These are phyloP conservation scores for Apus apus DNA, from an alignment of 2,113 vertebrate species.

Conservation along the genomic window DNA sequence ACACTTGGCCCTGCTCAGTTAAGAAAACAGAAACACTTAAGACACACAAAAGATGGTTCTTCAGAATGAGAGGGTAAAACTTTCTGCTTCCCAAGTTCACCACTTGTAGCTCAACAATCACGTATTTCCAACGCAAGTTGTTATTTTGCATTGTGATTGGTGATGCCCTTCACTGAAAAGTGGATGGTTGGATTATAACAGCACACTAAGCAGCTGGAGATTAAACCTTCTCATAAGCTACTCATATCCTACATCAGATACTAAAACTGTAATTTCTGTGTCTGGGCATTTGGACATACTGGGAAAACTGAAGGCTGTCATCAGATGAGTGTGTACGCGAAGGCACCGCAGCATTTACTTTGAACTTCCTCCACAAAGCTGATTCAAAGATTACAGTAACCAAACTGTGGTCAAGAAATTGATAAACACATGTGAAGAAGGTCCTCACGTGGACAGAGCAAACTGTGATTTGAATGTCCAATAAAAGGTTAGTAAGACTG, in stretches of 20 bases:
- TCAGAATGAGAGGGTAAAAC: neutral
- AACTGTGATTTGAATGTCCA: neutral
- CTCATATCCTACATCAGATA: neutral
- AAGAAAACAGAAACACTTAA: neutral
- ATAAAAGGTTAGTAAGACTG: neutral
- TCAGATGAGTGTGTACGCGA: fast-evolving
- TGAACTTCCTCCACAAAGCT: neutral
- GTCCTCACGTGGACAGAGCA: neutral
- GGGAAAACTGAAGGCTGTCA: neutral
- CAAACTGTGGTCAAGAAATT: neutral
- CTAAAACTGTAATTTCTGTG: neutral
- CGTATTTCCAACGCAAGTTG: fast-evolving
- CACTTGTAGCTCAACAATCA: neutral
- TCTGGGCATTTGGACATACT: neutral
- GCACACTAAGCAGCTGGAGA: neutral
- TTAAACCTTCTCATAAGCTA: neutral
- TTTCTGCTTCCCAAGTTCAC: neutral
- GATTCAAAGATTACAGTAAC: neutral
- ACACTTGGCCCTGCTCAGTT: neutral
- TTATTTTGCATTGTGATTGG: neutral
- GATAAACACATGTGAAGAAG: neutral
- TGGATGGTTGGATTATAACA: neutral
- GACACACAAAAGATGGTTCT: neutral
- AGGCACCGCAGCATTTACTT: neutral
- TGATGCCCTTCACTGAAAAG: neutral